A percentile compares a stretch with the other conserved stretches of the same genome.
phyloP scores from a whole-genome alignment of 2,888 invertebrate genomes.

The Cryptus armator region DNA sequence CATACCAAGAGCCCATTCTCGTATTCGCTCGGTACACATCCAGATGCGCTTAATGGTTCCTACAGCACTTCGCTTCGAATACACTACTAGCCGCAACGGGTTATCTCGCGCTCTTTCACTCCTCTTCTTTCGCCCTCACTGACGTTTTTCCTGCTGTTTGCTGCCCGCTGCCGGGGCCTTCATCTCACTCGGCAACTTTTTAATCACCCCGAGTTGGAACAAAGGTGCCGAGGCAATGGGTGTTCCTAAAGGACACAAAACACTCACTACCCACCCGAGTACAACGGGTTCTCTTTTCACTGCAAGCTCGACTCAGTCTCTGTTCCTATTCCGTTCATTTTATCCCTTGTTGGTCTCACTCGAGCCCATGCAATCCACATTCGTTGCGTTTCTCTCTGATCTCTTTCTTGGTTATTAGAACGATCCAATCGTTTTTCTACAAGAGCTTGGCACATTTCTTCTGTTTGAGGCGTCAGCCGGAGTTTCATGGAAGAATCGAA shows the following conservation, averaged over 20 bases:
- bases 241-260: slow-evolving; percentile 67
- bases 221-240: slow-evolving; percentile 76
- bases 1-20: slow-evolving; percentile 73
- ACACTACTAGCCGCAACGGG: slow-evolving; percentile 69
- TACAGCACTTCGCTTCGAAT: slow-evolving; percentile 70
- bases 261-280: slow-evolving; percentile 48
- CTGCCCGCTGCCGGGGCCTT: slow-evolving; percentile 40
- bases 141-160: slow-evolving; percentile 47
- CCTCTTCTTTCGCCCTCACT: slow-evolving; percentile 60
- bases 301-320: slow-evolving; percentile 33
- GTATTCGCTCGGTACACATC: slow-evolving; percentile 69
- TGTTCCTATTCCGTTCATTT: slow-evolving; percentile 31
- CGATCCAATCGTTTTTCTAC: slow-evolving; percentile 64
- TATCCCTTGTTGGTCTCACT: slow-evolving; percentile 46
- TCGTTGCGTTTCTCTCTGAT: slow-evolving; percentile 49
- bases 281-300: slow-evolving; percentile 61
- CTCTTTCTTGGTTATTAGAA: slow-evolving; percentile 68
- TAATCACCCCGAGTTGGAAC: slow-evolving; percentile 79
- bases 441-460: slow-evolving; percentile 58
- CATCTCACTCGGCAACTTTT: slow-evolving; percentile 78
- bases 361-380: slow-evolving; percentile 29
- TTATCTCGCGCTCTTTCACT: slow-evolving; percentile 74
- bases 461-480: not conserved
- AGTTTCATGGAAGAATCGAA: not conserved
- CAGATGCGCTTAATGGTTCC: slow-evolving; percentile 75